These are phyloP conservation scores for Megatriorchis doriae DNA, from an alignment of 2,113 vertebrate species.

Conservation along the genomic window DNA sequence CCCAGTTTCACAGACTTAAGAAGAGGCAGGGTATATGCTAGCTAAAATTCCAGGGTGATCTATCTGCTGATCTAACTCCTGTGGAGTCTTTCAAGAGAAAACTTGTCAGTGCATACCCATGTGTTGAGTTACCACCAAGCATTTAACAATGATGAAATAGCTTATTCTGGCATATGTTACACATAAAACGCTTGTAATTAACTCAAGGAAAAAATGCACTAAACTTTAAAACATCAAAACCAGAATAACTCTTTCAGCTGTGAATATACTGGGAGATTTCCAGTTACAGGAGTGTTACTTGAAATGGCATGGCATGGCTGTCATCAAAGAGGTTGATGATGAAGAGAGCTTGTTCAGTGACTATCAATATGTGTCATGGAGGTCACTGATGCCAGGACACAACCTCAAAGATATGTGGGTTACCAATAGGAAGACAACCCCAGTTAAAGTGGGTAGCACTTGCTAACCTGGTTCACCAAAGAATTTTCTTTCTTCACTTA, in stretches of 20 bases:
- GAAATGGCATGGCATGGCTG: background rate
- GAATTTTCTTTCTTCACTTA: background rate
- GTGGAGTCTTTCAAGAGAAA: constrained; percentile 29
- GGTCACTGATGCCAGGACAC: background rate
- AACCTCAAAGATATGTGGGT: background rate
- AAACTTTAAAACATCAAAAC: background rate
- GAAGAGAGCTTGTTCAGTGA: background rate
- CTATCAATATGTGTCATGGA: background rate
- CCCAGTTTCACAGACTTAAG: background rate
- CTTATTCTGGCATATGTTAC: background rate
- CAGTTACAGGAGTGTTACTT: background rate
- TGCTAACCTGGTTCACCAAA: background rate
- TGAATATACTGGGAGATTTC: background rate
- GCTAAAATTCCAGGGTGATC: background rate
- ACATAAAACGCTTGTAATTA: background rate
- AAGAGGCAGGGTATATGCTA: background rate
- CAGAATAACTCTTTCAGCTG: background rate
- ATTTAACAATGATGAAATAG: constrained; percentile 25
- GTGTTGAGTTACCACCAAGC: background rate
- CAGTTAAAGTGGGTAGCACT: background rate
- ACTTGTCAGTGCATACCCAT: constrained; percentile 37
- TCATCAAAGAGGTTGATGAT: background rate
- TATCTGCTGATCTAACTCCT: constrained; percentile 13
- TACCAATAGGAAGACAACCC: background rate
- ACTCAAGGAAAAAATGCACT: background rate